Conservation (phyloP, 2,888 invertebrate species). For the Thysanoteuthis rhombus region DNA sequence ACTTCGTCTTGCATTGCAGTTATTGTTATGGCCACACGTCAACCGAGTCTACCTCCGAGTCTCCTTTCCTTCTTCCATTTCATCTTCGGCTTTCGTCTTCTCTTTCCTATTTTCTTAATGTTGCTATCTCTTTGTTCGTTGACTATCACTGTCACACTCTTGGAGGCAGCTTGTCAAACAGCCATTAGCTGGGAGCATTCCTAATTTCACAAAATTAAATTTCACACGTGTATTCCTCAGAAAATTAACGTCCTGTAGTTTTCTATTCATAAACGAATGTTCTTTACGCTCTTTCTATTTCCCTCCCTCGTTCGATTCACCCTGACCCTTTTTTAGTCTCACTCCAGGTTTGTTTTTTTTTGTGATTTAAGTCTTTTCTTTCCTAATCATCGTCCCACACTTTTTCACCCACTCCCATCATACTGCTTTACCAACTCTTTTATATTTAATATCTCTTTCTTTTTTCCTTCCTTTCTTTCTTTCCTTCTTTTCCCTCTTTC, state of each 20-base stretch:
- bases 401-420: no score
- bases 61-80: not conserved
- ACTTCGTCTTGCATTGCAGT: not conserved
- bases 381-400: not conserved
- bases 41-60: not conserved
- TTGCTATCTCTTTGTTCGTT: not conserved
- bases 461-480: not conserved
- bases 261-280: conserved; percentile 12
- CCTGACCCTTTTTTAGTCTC: not conserved
- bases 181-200: not conserved
- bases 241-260: not conserved
- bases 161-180: not conserved
- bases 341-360: not conserved
- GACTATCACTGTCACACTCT: not conserved
- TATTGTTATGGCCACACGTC: not conserved
- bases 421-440: not conserved
- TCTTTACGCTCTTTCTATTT: not conserved
- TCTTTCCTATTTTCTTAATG: not conserved
- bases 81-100: not conserved
- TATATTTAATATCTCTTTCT: not conserved
- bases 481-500: not conserved
- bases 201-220: conserved; percentile 12
- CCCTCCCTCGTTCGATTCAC: no score
- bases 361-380: not conserved
- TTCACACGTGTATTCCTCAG: not conserved